Percentiles rank a stretch among this genome's conserved stretches.
Conservation (phyloP, 2,888 invertebrate genomes). For the Choristoneura rosaceana region DNA sequence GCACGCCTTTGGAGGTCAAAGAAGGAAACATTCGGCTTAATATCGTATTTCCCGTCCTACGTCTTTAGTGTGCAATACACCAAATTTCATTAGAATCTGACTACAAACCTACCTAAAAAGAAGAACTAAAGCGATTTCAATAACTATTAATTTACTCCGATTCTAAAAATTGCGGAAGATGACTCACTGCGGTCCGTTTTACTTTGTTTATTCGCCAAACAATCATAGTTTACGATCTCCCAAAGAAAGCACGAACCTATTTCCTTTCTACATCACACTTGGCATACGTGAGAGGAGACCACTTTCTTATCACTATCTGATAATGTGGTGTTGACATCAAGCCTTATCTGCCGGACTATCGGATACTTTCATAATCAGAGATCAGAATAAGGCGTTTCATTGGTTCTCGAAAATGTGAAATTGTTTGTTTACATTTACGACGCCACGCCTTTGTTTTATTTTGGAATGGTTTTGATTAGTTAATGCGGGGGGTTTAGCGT, state of each 20-base stretch:
- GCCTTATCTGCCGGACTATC: conserved; percentile 17
- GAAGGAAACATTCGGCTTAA: conserved; percentile 20
- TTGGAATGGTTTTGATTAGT: conserved; percentile 25
- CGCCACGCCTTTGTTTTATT: conserved; percentile 26
- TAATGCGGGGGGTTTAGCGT: conserved; percentile 28
- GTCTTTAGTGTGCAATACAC: conserved; percentile 16
- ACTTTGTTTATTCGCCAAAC: conserved; percentile 11
- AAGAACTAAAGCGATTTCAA: background rate
- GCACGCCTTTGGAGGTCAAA: conserved; percentile 16
- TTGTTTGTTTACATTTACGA: conserved; percentile 35
- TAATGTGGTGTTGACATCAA: conserved; percentile 37
- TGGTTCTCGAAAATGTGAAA: conserved; percentile 11
- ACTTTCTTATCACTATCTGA: conserved; percentile 38
- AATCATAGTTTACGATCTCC: conserved; percentile 7
- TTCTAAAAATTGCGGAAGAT: conserved; percentile 14
- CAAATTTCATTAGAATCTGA: conserved; percentile 11
- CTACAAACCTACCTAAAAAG: background rate
- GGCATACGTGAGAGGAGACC: conserved; percentile 36
- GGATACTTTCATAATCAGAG: conserved; percentile 20
- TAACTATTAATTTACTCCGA: conserved; percentile 9
- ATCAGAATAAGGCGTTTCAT: conserved; percentile 10
- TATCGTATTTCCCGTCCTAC: conserved; percentile 23
- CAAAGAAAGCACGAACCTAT: conserved; percentile 13
- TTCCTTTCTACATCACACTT: conserved; percentile 15
- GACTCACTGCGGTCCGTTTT: conserved; percentile 4